Evolutionary conservation across 2,113 vertebrate species (phyloP).

Genomic region (Pitta sordida): DNA sequence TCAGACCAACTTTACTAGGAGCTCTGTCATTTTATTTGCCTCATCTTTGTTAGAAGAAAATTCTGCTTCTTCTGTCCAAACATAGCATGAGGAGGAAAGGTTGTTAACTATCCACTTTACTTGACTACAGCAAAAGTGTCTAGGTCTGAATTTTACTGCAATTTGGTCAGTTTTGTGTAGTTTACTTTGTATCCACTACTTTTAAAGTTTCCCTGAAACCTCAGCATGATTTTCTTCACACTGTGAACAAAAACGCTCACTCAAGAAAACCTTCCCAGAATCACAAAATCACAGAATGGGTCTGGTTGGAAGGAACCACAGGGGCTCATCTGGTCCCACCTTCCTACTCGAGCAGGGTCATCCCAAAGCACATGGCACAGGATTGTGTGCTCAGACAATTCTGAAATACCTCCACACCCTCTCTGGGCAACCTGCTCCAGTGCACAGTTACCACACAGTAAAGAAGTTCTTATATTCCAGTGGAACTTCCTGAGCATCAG

Average conservation of each 20-base stretch:
- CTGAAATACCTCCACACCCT: neutral
- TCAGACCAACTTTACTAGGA: neutral
- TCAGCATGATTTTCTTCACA: neutral
- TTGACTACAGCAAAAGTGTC: neutral
- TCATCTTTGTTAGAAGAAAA: neutral
- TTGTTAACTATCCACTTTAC: neutral
- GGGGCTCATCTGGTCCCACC: neutral
- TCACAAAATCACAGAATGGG: neutral
- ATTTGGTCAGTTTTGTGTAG: neutral
- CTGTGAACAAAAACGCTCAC: neutral
- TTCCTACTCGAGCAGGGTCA: neutral
- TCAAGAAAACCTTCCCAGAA: neutral
- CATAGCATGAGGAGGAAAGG: accelerated
- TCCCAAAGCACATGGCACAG: neutral
- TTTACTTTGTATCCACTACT: neutral
- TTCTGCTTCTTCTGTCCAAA: neutral
- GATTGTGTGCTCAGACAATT: accelerated
- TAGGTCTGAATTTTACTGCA: neutral
- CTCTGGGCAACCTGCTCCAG: neutral
- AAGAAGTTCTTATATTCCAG: neutral
- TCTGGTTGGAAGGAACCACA: neutral
- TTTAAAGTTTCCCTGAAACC: neutral
- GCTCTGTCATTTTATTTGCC: neutral
- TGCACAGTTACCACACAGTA: no score
- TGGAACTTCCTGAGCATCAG: neutral